These are phyloP conservation scores for Takifugu ocellatus DNA, from an alignment of 2,797 vertebrate species.

Conservation along the genomic window DNA sequence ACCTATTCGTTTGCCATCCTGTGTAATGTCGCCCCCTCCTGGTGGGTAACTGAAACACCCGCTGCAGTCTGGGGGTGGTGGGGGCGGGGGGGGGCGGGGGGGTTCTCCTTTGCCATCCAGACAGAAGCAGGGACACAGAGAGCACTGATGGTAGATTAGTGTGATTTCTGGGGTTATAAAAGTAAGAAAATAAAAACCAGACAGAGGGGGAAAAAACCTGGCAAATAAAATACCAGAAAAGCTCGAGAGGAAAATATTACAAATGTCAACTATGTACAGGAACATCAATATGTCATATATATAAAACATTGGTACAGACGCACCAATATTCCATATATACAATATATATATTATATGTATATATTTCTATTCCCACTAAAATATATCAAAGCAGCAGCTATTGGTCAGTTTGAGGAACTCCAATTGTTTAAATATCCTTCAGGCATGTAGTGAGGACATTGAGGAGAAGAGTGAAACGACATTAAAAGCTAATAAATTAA, in stretches of 20 bases:
- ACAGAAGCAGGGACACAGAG: constrained; percentile 45
- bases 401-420: constrained; percentile 93
- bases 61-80: constrained; percentile 11
- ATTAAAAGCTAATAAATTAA: constrained; percentile 78
- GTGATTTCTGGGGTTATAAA: constrained; percentile 65
- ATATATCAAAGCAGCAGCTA: constrained; percentile 90
- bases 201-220: constrained; percentile 35
- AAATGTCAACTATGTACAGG: constrained; percentile 81
- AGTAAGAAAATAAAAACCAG: constrained; percentile 48
- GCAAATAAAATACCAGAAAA: constrained; percentile 72
- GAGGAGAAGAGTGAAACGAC: constrained; percentile 50
- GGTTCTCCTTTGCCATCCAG: constrained; percentile 20
- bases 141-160: constrained; percentile 62
- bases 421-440: constrained; percentile 86
- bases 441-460: constrained; percentile 75
- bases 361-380: constrained; percentile 71
- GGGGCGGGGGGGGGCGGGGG: constrained; percentile 13
- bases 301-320: constrained; percentile 55
- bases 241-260: constrained; percentile 75
- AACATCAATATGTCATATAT: constrained; percentile 68
- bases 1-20: no score
- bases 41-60: constrained; percentile 20
- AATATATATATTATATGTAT: constrained; percentile 67
- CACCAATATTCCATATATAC: constrained; percentile 73
- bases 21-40: no score